A percentile compares a stretch with the other conserved stretches of the same genome.
These are phyloP conservation scores for Acrocyrtus sp. DNA, from an alignment of 2,888 invertebrate genomes.

Conservation along the genomic window DNA sequence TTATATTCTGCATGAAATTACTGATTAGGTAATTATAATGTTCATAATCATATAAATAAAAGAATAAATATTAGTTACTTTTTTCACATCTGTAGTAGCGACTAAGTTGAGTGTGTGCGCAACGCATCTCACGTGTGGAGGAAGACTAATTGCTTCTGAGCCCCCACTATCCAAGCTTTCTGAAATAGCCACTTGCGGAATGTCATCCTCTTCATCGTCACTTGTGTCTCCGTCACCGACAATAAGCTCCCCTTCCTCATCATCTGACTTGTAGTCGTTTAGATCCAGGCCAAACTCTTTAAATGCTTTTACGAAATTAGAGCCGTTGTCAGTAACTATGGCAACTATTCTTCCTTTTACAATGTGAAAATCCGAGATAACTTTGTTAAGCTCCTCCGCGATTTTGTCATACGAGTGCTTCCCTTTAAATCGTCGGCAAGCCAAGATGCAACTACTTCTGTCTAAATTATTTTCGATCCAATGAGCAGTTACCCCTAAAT, in stretches of 20 bases:
- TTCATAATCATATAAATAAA: no score
- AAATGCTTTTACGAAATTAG: conserved; percentile 22
- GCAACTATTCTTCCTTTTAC: not conserved
- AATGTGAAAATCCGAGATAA: not conserved
- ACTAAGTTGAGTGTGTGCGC: conserved; percentile 20
- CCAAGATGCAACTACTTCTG: not conserved
- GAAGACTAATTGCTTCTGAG: not conserved
- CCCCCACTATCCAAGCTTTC: not conserved
- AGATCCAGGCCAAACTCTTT: conserved; percentile 1
- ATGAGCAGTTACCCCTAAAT: conserved; percentile 15
- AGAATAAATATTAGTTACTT: no score
- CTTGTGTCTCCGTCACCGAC: no score
- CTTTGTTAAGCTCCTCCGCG: not conserved
- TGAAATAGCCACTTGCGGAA: not conserved
- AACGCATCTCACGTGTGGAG: conserved; percentile 18
- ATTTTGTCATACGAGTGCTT: conserved; percentile 10
- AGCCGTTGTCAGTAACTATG: conserved; percentile 17
- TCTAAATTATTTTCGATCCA: not conserved
- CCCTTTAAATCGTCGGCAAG: conserved; percentile 2
- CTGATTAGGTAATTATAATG: not conserved
- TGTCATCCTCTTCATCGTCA: not conserved
- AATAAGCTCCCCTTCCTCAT: no score
- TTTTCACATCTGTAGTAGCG: conserved; percentile 1
- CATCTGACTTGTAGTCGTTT: not conserved
- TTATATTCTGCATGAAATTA: not conserved